Base-by-base conservation (phyloP, 1,140 invertebrate species). In the Heterodera carotae region DNA sequence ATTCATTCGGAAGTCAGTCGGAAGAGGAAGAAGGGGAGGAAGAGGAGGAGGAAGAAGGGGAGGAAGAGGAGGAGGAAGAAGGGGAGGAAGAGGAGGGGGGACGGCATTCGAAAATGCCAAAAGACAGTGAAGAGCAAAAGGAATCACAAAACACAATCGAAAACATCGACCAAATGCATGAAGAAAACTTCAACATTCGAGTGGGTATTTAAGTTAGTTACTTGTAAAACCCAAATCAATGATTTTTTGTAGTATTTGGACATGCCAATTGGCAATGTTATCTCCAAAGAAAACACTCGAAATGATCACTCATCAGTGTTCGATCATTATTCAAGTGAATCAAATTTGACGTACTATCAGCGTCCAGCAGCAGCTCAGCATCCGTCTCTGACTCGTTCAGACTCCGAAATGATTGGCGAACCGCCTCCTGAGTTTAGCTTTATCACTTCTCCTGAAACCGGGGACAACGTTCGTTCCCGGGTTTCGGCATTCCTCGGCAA, bases 151-250 rank as follows among this genome's bases (percentile, higher is more conserved):
- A n/a, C n/a, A n/a, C n/a, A n/a, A n/a, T n/a, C 39, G 48, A 60
- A 43, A 60, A 43, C 29, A 73, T 73, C 60, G 34, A 73, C 34
- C 48, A 53, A 73, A 73, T 73, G 53, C 48, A 59, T 34, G 34
- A 43, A 25, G 70, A 73, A 36, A 48, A 10, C 12, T 25, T 73
- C 15, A 34, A 73, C 36, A 73, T 73, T 56, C 27, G 34, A 56
- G 39, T 56, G n/a, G 33, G 27, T 72, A 33, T 34, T 69, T 69
- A 33, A 36, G 15, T 33, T 18, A 43, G 39, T 12, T 8, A 12
- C 39, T 43, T 8, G 39, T 8, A 43, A 43, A 43, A 43, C 6
- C 39, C 39, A 43, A 43, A n/a, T n/a, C n/a, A n/a, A n/a, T n/a
- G n/a, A n/a, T n/a, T 43, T 43, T 43, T 12, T 8, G 39, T 8